Evolutionary conservation across 1,140 invertebrate species (phyloP).

Genomic region (Sinella curviseta): DNA sequence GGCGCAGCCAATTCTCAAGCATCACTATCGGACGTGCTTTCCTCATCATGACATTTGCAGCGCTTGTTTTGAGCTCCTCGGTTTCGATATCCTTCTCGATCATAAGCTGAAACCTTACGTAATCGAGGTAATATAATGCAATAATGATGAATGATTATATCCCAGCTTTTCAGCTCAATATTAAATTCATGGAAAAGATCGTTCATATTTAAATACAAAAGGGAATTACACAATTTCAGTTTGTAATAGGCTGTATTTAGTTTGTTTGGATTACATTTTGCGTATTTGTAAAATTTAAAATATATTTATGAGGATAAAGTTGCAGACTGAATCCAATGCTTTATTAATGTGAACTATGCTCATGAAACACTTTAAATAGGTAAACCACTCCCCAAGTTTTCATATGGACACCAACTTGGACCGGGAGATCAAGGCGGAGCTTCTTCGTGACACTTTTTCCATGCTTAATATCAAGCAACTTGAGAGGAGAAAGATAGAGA

Average conservation of each 20-base stretch:
- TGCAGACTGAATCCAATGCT: too few relatives aligned
- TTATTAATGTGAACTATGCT: too few relatives aligned
- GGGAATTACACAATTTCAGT: too few relatives aligned
- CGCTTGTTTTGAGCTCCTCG: constrained; percentile 86
- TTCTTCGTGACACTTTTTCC: constrained; percentile 78
- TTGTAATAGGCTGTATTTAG: too few relatives aligned
- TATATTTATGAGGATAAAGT: too few relatives aligned
- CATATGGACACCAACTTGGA: constrained; percentile 81
- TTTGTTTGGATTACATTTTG: too few relatives aligned
- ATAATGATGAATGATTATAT: background rate
- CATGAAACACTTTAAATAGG: too few relatives aligned
- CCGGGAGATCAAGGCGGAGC: constrained; percentile 75
- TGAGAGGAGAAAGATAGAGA: constrained; percentile 72
- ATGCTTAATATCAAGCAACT: constrained; percentile 78
- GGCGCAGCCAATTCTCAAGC: constrained; percentile 79
- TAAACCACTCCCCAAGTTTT: constrained; percentile 90
- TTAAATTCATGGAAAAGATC: too few relatives aligned
- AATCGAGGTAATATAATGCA: constrained; percentile 66
- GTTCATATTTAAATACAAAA: too few relatives aligned
- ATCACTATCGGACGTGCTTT: constrained; percentile 85
- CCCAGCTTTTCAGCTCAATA: too few relatives aligned
- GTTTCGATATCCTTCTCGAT: constrained; percentile 84
- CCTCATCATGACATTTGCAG: constrained; percentile 77
- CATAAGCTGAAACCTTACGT: constrained; percentile 81
- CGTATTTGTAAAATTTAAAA: too few relatives aligned